Conservation (phyloP, 2,888 invertebrate genomes). For the Sinohyriopsis cumingii region DNA sequence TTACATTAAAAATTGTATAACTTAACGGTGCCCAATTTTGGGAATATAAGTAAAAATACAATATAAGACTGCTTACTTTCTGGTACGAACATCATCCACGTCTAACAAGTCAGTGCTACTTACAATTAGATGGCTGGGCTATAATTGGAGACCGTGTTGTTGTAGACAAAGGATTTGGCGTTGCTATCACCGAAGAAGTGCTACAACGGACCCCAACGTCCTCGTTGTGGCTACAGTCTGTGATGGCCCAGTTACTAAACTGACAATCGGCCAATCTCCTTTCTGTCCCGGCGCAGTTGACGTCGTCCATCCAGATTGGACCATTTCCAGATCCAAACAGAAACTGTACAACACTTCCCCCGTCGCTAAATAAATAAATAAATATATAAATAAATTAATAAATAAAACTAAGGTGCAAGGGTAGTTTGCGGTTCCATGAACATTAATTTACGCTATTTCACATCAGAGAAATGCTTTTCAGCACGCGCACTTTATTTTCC, state of each 20-base stretch:
- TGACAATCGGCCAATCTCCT: conserved; percentile 76
- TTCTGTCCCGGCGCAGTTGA: conserved; percentile 78
- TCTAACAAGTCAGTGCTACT: conserved; percentile 7
- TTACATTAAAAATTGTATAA: too few species aligned
- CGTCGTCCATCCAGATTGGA: conserved; percentile 62
- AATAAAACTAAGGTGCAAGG: too few species aligned
- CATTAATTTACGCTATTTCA: too few species aligned
- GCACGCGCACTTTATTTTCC: too few species aligned
- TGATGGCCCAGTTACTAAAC: conserved; percentile 79
- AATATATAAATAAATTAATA: conserved; percentile 1
- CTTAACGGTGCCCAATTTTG: too few species aligned
- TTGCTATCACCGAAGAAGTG: conserved; percentile 24
- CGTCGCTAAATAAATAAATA: conserved; percentile 20
- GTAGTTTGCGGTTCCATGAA: too few species aligned
- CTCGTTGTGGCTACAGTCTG: conserved; percentile 83
- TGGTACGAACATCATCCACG: neutral
- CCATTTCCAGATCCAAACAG: conserved; percentile 51
- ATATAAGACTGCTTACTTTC: too few species aligned
- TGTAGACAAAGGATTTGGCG: conserved; percentile 22
- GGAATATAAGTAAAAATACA: too few species aligned
- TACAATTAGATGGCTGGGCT: conserved; percentile 47
- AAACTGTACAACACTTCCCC: conserved; percentile 24
- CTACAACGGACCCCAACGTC: conserved; percentile 78
- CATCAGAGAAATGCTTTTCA: too few species aligned
- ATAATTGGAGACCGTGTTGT: conserved; percentile 33